Conservation (phyloP, 2,888 invertebrate genomes). For the Temnothorax rugatulus region DNA sequence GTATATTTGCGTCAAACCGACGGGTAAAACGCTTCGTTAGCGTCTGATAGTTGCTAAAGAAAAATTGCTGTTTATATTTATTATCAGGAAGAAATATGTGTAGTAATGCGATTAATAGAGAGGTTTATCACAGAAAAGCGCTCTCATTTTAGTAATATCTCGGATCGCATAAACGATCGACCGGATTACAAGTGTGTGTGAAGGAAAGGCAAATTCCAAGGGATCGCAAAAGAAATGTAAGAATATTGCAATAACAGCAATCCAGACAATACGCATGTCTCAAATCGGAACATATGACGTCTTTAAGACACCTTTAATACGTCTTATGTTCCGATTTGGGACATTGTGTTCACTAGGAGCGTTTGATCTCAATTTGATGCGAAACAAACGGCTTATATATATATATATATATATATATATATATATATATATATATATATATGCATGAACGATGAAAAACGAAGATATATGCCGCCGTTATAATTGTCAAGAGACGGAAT, state of each 20-base stretch:
- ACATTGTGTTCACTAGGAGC: too few species aligned
- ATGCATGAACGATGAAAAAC: neutral
- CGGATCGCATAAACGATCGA: neutral
- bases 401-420: too few species aligned
- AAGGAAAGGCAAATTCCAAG: neutral
- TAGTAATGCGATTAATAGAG: neutral
- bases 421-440: too few species aligned
- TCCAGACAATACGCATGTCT: too few species aligned
- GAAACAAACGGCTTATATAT: neutral
- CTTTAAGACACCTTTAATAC: too few species aligned
- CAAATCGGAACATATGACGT: too few species aligned
- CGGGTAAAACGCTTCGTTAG: neutral
- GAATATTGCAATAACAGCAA: neutral
- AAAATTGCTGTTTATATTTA: neutral
- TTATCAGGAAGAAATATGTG: neutral
- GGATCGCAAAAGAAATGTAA: neutral
- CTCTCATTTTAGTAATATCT: neutral
- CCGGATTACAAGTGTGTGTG: too few species aligned
- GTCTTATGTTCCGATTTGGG: too few species aligned
- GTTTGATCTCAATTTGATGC: neutral
- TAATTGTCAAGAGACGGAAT: neutral
- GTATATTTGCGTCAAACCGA: neutral
- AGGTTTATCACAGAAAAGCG: slow-evolving; percentile 10
- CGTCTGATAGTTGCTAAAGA: neutral
- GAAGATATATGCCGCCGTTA: neutral